phyloP scores from a whole-genome alignment of 37 sponge, comb jelly and placozoan species.

The Beroe forskalii region DNA sequence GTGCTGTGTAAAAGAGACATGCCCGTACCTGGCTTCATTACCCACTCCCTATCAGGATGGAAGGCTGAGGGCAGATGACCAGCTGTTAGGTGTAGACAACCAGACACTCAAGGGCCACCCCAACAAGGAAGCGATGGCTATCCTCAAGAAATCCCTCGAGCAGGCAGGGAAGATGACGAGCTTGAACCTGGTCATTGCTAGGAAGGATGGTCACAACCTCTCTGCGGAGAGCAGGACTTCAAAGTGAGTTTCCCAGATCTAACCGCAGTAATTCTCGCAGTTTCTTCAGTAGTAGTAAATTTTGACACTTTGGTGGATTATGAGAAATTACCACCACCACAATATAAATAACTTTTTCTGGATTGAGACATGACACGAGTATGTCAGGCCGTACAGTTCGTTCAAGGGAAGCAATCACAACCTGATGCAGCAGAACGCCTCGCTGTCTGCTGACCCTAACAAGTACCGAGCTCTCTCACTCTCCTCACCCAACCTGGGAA shows the following conservation, averaged over 20 bases:
- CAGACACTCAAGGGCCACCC: slow-evolving; percentile 21
- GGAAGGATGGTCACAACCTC: slow-evolving; percentile 44
- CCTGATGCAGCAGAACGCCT: not conserved
- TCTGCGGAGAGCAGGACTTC: slow-evolving; percentile 25
- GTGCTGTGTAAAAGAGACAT: too few relatives aligned
- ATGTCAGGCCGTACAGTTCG: slow-evolving; percentile 46
- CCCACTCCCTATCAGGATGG: too few relatives aligned
- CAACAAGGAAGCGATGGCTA: slow-evolving; percentile 47
- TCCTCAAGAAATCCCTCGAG: slow-evolving; percentile 7
- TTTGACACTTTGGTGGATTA: too few relatives aligned
- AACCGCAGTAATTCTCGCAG: too few relatives aligned
- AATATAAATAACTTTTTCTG: too few relatives aligned
- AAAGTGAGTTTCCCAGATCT: slow-evolving; percentile 32
- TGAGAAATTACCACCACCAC: too few relatives aligned
- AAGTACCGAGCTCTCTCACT: slow-evolving; percentile 61
- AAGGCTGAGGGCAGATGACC: slow-evolving; percentile 50
- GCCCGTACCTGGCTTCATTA: too few relatives aligned
- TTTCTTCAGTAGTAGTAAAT: too few relatives aligned
- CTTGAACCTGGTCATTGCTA: not conserved
- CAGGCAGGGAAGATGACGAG: slow-evolving; percentile 41
- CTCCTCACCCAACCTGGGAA: slow-evolving; percentile 47
- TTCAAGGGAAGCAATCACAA: slow-evolving; percentile 21
- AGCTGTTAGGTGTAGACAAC: not conserved
- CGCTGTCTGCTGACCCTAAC: slow-evolving; percentile 27
- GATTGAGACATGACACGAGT: too few relatives aligned